Evolutionary conservation across 2,797 vertebrate species (phyloP), one percentile per base, ranked within the genome.

Genomic region (Notolepis coatsorum): DNA sequence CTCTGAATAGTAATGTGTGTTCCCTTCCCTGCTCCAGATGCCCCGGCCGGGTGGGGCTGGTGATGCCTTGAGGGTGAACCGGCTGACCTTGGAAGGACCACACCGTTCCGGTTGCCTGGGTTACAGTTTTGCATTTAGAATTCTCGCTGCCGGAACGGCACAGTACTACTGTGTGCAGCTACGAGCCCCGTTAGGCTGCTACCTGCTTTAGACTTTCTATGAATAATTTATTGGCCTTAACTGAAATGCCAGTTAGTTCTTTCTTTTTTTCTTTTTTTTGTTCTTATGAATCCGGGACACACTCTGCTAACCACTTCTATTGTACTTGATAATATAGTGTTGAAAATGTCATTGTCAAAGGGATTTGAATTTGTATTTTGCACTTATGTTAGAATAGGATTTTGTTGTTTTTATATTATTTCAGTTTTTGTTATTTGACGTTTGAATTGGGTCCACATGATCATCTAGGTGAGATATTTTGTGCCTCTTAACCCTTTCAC

Each of bases 221-320:
- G 73, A 88, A 87, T 85, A 73, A 86, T 88, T 71, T 53, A 81
- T 60, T 4, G 23, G 49, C 23, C 73, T 48, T 62, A 42, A 49
- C 37, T 63, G 31, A 71, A 43, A 62, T 50, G 51, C 73, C 53
- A 61, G 33, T n/a, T n/a, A n/a, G n/a, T n/a, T n/a, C n/a, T n/a
- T n/a, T n/a, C n/a, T n/a, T n/a, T n/a, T n/a, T n/a, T n/a, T n/a
- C n/a, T n/a, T n/a, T 61, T 71, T 63, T 25, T 68, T 38, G 15
- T 12, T 56, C 3, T 6, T 48, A n/a, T 35, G 23, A 41, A 58
- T 73, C 63, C 43, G 48, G 74, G 56, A 62, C 75, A 72, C 54
- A 33, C 6, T 31, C 33, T 30, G 25, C 5, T 17, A 31, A 17
- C 28, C 42, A 54, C 61, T 23, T 39, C 38, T 7, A 49, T 53